Evolutionary conservation across 2,888 invertebrate genomes (phyloP).

Genomic region (Cancer borealis): DNA sequence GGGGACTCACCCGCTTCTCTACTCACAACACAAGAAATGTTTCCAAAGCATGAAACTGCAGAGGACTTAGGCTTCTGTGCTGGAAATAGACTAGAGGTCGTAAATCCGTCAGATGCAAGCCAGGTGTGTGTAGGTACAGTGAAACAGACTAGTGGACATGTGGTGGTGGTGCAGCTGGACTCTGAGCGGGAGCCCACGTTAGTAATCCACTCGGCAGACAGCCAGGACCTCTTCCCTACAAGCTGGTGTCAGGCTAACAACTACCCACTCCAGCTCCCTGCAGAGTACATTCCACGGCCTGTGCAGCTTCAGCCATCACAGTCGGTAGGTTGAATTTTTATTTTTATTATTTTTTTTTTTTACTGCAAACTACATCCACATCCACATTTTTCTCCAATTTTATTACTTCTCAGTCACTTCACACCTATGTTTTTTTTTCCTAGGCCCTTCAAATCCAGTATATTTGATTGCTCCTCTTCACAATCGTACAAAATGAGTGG

Average conservation of each 20-base stretch:
- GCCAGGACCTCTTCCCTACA: slow-evolving; percentile 84
- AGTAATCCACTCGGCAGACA: slow-evolving; percentile 58
- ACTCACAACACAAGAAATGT: slow-evolving; percentile 83
- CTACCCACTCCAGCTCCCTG: slow-evolving; percentile 84
- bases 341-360: background rate
- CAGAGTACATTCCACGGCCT: slow-evolving; percentile 78
- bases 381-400: background rate
- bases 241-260: slow-evolving; percentile 89
- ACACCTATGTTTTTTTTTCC: too few species aligned
- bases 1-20: slow-evolving; percentile 81
- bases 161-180: slow-evolving; percentile 85
- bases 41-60: slow-evolving; percentile 81
- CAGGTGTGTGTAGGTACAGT: slow-evolving; percentile 86
- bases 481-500: too few species aligned
- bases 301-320: background rate
- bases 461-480: too few species aligned
- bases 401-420: too few species aligned
- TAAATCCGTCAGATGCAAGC: slow-evolving; percentile 84
- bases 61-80: slow-evolving; percentile 83
- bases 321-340: background rate
- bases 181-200: slow-evolving; percentile 80
- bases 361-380: background rate
- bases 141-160: slow-evolving; percentile 83
- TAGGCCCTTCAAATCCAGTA: too few species aligned
- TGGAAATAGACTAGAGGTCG: slow-evolving; percentile 86